Conservation (phyloP, 2,113 vertebrate genomes). For the Brachypteracias leptosomus region DNA sequence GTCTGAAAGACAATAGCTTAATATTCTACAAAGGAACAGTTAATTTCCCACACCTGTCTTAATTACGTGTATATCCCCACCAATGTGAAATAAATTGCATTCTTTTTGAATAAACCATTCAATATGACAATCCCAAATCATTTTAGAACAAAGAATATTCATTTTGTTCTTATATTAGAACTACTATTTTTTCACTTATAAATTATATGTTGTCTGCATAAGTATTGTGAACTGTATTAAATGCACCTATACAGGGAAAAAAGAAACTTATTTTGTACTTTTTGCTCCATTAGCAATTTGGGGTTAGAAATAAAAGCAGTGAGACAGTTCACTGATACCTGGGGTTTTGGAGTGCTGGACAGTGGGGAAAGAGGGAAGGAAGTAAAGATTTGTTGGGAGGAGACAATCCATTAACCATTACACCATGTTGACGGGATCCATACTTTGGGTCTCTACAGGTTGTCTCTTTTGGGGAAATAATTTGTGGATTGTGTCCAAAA, state of each 20-base stretch:
- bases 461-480: neutral
- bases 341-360: neutral
- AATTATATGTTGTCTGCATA: neutral
- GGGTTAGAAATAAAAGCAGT: neutral
- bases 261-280: neutral
- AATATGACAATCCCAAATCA: neutral
- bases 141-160: neutral
- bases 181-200: neutral
- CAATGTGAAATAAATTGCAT: neutral
- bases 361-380: neutral
- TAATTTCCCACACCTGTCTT: neutral
- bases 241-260: neutral
- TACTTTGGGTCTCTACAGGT: neutral
- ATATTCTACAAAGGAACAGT: neutral
- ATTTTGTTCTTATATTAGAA: neutral
- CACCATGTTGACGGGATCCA: neutral
- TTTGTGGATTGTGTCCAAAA: neutral
- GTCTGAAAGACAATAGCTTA: neutral
- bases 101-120: neutral
- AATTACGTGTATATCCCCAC: neutral
- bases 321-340: neutral
- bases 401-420: neutral
- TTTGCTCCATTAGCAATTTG: neutral
- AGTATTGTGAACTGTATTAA: neutral
- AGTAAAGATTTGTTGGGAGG: neutral